Conservation (phyloP, 2,113 vertebrate genomes). For the Polypterus bichir region DNA sequence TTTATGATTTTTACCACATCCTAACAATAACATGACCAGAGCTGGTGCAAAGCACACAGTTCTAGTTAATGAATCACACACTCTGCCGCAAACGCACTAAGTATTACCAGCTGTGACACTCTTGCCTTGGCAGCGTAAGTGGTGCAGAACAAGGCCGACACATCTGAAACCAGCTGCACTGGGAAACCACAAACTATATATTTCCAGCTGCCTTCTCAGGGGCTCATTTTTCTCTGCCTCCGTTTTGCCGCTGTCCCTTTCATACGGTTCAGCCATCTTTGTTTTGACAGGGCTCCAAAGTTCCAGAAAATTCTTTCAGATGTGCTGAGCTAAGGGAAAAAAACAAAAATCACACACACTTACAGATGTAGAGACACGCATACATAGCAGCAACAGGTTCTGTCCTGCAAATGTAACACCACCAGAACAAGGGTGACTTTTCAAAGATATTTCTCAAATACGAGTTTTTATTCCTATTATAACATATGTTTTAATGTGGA, state of each 20-base stretch:
- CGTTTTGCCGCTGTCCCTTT: conserved; percentile 60
- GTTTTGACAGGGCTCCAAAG: conserved; percentile 76
- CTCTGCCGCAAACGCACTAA: conserved; percentile 91
- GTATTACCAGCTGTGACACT: conserved; percentile 97
- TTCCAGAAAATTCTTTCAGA: conserved; percentile 71
- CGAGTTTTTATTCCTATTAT: no score
- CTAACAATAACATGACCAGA: conserved; percentile 98
- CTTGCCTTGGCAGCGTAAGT: conserved; percentile 71
- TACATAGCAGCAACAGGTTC: conserved; percentile 5
- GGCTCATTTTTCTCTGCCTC: conserved; percentile 73
- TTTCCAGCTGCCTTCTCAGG: conserved; percentile 83
- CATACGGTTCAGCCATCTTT: conserved; percentile 74
- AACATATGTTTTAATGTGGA: no score
- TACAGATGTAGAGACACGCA: conserved; percentile 50
- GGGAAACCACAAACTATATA: conserved; percentile 77
- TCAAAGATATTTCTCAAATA: no score
- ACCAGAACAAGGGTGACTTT: no score
- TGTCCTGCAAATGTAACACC: not conserved
- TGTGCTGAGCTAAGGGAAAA: conserved; percentile 73
- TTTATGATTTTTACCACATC: conserved; percentile 99
- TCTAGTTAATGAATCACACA: conserved; percentile 97
- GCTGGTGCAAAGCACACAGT: conserved; percentile 92
- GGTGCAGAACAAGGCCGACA: conserved; percentile 58
- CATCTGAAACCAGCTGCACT: conserved; percentile 89
- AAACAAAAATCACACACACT: conserved; percentile 49